Base-by-base conservation (phyloP, 1,140 invertebrate genomes). In the Polypedilum pembai region DNA sequence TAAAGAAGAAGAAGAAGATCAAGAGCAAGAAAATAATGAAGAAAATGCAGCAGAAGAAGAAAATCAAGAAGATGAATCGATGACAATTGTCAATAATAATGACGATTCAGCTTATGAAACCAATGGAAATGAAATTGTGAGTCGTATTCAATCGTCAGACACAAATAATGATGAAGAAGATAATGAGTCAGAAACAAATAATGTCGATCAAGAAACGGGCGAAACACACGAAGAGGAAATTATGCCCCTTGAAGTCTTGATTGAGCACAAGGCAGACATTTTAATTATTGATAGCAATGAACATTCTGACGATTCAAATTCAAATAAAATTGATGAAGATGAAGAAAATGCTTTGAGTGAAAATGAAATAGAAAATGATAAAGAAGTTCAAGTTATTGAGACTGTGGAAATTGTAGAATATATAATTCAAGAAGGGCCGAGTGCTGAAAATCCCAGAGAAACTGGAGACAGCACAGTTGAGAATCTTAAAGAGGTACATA, bases 381-480 rank as follows among this genome's bases (percentile, higher is more conserved):
- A 73, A 41, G 24, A 73, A 15, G 63, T 41, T 65, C 24, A 72
- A 33, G 24, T 20, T 20, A 69, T 20, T 45, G 56, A 72, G 21
- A 41, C 12, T 17, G 40, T 74, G 8, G 74, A 76, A 72, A 76
- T 65, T 69, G 75, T 63, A 45, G n/a, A 69, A 15, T 74, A 75
- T 56, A 24, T 40, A 17, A 73, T 3, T 33, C 24, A 33, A 33
- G 24, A 33, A 33, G 24, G 21, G 65, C 75, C 15, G 75, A 79
- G 83, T 80, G 74, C 79, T 81, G 1, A 79, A 40, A 84, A 88
- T 78, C 66, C 83, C 1, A 73, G 83, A 75, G 79, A 82, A 74
- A 78, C 90, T 10, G 90, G 92, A 82, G 81, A 84, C 76, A 85
- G 87, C 76, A 89, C 92, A 75, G 78, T 20, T 8, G 18, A 69